Base-by-base conservation (phyloP, 2,113 vertebrate species). In the Nymphicus hollandicus region DNA sequence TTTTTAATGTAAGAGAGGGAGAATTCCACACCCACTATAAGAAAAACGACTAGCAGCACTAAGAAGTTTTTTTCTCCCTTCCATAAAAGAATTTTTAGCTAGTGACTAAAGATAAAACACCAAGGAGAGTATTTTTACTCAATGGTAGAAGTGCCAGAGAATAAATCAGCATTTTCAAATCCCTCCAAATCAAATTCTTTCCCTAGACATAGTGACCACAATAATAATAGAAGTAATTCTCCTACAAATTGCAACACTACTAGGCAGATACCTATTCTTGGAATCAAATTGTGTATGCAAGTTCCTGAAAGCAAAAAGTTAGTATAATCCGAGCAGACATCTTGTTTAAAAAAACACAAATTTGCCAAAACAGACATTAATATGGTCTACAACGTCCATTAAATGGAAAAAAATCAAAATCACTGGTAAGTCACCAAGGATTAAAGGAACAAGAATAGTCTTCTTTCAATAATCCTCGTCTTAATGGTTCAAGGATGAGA, bases 81-180 rank as follows among this genome's bases (percentile, higher is more conserved):
- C 63, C 70, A 37, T 76, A 95, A 96, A 86, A 86, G 93, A 96
- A 82, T 96, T 92, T 79, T 80, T 94, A 79, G 91, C 68, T 83
- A 97, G 77, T 70, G 47, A 93, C 93, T 93, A 81, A 68, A 90
- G 69, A 66, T 88, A 94, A 63, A 86, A 53, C 56, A 35, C 56
- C 22, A 2, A 43, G n/a, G 15, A 96, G 29, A 96, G 95, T 33
- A 95, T 79, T 78, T 97, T 86, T 91, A 56, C 92, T 94, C 79
- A 96, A 93, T 80, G 58, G 83, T 68, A 83, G 91, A 91, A 96
- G 69, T 94, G 95, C 93, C 80, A 88, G 89, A 95, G 94, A 88
- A 88, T 89, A 95, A 96, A 94, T 87, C 86, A 97, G 80, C 92
- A 96, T 97, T 96, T 97, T 94, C 92, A 97, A 97, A 97, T 90